Conservation (phyloP, 2,113 vertebrate species). For the Microtus oregoni region DNA sequence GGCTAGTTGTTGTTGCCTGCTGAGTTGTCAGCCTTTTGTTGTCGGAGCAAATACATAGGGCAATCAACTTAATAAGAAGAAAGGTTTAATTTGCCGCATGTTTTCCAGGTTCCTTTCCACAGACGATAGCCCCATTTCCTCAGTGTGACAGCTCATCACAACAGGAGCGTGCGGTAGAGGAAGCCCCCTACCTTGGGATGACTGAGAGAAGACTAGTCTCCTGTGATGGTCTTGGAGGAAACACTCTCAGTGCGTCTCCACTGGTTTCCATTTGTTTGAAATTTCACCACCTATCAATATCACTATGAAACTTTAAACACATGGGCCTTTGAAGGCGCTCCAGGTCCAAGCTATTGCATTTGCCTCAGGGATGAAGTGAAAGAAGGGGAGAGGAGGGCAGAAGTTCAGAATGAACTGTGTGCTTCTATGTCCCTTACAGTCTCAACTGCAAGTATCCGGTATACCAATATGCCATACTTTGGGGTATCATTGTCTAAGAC, state of each 20-base stretch:
- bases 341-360: too few relatives aligned
- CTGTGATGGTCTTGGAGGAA: too few relatives aligned
- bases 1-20: background rate
- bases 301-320: background rate
- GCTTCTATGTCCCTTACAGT: background rate
- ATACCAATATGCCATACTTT: background rate
- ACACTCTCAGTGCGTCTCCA: background rate
- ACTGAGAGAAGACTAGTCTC: background rate
- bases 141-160: background rate
- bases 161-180: background rate
- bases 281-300: background rate
- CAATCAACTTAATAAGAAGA: background rate
- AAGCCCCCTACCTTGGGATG: background rate
- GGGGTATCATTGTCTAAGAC: background rate
- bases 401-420: background rate
- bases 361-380: background rate
- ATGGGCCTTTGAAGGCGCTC: too few relatives aligned
- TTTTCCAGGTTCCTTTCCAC: background rate
- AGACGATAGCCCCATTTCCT: background rate
- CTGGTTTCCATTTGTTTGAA: background rate
- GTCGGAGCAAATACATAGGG: background rate
- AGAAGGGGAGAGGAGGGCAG: background rate
- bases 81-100: background rate
- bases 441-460: background rate
- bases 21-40: background rate